Percentiles rank a stretch among this genome's conserved stretches.
These are phyloP conservation scores for Drosophila parvula DNA, from an alignment of 1,140 invertebrate genomes.

Conservation along the genomic window DNA sequence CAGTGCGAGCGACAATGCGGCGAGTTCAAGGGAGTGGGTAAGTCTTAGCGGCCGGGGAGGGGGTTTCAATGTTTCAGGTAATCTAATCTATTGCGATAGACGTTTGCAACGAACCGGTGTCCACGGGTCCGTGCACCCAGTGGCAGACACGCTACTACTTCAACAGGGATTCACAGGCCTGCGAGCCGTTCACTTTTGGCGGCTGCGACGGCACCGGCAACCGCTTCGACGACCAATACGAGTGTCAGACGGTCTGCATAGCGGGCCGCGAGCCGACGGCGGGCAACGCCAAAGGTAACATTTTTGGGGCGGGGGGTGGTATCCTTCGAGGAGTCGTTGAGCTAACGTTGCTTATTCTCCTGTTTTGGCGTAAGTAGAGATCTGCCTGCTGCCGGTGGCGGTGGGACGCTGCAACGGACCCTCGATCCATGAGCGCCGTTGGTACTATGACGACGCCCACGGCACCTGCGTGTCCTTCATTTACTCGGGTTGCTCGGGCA, in stretches of 20 bases:
- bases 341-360: constrained; percentile 50
- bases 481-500: constrained; percentile 92
- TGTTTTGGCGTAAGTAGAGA: constrained; percentile 82
- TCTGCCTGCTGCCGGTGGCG: constrained; percentile 88
- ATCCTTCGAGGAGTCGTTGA: background rate
- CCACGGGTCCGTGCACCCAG: constrained; percentile 88
- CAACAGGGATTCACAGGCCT: constrained; percentile 85
- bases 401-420: constrained; percentile 89
- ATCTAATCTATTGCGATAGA: constrained; percentile 84
- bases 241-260: constrained; percentile 89
- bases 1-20: constrained; percentile 93
- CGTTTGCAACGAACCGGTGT: constrained; percentile 86
- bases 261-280: constrained; percentile 67
- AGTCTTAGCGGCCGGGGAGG: constrained; percentile 54
- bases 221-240: constrained; percentile 89
- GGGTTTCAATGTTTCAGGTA: constrained; percentile 5
- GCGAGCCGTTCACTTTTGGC: constrained; percentile 90
- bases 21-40: constrained; percentile 89
- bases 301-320: background rate
- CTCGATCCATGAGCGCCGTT: constrained; percentile 87
- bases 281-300: constrained; percentile 68
- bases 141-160: constrained; percentile 89
- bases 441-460: constrained; percentile 91
- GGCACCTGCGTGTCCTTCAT: constrained; percentile 90
- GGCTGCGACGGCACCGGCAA: constrained; percentile 95